Evolutionary conservation across 2,888 invertebrate genomes (phyloP).

Genomic region (Agrochola lota): DNA sequence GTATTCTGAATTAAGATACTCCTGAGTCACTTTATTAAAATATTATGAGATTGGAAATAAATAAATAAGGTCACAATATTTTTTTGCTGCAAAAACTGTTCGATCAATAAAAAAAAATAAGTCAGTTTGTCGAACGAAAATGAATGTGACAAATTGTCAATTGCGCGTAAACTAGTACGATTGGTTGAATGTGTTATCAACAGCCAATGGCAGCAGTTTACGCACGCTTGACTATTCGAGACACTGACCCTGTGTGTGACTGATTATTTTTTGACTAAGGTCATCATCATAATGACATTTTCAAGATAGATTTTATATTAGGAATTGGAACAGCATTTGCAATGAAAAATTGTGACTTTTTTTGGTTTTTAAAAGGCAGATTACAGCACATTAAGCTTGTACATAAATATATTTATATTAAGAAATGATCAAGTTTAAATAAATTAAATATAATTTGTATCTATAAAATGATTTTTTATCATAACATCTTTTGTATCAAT

Average conservation of each 20-base stretch:
- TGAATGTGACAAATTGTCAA: too few relatives aligned
- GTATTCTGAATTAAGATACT: constrained; percentile 8
- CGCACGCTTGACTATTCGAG: too few relatives aligned
- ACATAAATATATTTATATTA: not conserved
- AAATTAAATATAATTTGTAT: not conserved
- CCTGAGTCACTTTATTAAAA: not conserved
- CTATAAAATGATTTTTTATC: not conserved
- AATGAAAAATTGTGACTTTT: not conserved
- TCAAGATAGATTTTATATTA: too few relatives aligned
- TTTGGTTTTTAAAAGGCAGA: not conserved
- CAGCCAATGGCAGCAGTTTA: too few relatives aligned
- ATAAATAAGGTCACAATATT: not conserved
- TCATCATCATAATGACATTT: too few relatives aligned
- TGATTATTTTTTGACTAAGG: too few relatives aligned
- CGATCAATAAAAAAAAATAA: too few relatives aligned
- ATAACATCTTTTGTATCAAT: constrained; percentile 17
- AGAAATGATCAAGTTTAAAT: not conserved
- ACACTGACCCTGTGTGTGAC: too few relatives aligned
- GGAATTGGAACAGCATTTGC: not conserved
- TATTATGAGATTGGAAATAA: not conserved
- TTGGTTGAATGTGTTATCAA: too few relatives aligned
- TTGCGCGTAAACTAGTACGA: too few relatives aligned
- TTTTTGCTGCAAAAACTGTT: constrained; percentile 15
- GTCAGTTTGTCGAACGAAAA: too few relatives aligned
- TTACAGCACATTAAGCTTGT: not conserved